A percentile compares a stretch with the other conserved stretches of the same genome.
phyloP scores from a whole-genome alignment of 2,888 invertebrate species.

The Cataglyphis altisquamis region DNA sequence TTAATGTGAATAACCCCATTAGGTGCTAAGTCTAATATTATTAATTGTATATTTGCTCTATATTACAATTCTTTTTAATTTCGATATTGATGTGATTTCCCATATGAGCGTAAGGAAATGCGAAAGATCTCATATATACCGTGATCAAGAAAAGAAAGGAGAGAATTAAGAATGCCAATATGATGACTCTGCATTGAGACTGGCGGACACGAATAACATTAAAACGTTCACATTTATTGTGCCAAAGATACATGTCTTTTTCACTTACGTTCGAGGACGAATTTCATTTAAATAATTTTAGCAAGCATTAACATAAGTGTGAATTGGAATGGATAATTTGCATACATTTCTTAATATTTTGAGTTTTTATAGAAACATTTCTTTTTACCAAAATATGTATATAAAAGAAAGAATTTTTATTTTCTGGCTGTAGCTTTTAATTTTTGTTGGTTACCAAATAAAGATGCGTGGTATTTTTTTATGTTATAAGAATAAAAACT shows the following conservation, averaged over 20 bases:
- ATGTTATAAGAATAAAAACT: slow-evolving; percentile 2
- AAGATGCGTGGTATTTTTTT: not conserved
- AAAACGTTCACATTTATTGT: slow-evolving; percentile 82
- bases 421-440: slow-evolving; percentile 12
- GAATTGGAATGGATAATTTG: slow-evolving; percentile 1
- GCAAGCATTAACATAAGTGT: slow-evolving; percentile 5
- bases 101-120: slow-evolving; percentile 37
- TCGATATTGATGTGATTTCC: slow-evolving; percentile 44
- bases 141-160: slow-evolving; percentile 49
- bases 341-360: not conserved
- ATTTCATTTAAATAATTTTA: slow-evolving; percentile 33
- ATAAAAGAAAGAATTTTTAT: not conserved
- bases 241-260: slow-evolving; percentile 82
- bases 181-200: not conserved
- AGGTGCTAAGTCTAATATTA: slow-evolving; percentile 74
- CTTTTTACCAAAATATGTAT: not conserved
- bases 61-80: slow-evolving; percentile 39
- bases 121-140: slow-evolving; percentile 70
- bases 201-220: slow-evolving; percentile 57
- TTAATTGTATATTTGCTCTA: slow-evolving; percentile 59
- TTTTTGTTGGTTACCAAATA: slow-evolving; percentile 32
- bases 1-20: slow-evolving; percentile 69
- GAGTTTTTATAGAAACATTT: not conserved
- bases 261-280: slow-evolving; percentile 66
- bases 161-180: not conserved